phyloP scores from a whole-genome alignment of 37 sponge, comb jelly and placozoan genomes.

The Aplysina aerophoba region DNA sequence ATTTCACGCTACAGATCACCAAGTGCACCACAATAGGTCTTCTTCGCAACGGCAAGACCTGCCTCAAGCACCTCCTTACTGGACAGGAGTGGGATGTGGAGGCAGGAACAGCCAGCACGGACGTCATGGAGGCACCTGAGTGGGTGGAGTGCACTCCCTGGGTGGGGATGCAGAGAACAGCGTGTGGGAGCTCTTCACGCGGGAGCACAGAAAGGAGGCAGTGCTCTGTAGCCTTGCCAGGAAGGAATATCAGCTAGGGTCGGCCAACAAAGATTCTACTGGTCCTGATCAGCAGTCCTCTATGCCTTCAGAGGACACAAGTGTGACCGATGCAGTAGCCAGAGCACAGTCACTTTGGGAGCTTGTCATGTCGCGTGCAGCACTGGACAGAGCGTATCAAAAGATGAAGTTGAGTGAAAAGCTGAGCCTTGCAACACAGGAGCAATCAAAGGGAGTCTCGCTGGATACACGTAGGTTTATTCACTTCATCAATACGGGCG shows the following conservation, averaged over 20 bases:
- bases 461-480: neutral
- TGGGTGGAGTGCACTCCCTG: conserved; percentile 13
- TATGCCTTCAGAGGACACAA: neutral
- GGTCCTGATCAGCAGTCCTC: neutral
- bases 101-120: neutral
- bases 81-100: conserved; percentile 8
- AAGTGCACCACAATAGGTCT: conserved; percentile 28
- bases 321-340: neutral
- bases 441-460: neutral
- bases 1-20: neutral
- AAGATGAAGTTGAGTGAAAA: neutral
- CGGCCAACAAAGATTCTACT: neutral
- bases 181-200: neutral
- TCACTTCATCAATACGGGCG: conserved; percentile 21
- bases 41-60: conserved; percentile 21
- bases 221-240: neutral
- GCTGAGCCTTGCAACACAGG: neutral
- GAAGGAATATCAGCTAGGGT: neutral
- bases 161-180: neutral
- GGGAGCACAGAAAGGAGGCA: neutral
- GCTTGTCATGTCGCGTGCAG: neutral
- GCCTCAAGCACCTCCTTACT: conserved; percentile 26
- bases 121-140: conserved; percentile 23
- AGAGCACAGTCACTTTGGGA: neutral
- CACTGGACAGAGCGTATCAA: neutral